Evolutionary conservation across 2,888 invertebrate genomes (phyloP), one percentile per base, ranked within the genome.

Genomic region (Lasioglossum zephyrum): DNA sequence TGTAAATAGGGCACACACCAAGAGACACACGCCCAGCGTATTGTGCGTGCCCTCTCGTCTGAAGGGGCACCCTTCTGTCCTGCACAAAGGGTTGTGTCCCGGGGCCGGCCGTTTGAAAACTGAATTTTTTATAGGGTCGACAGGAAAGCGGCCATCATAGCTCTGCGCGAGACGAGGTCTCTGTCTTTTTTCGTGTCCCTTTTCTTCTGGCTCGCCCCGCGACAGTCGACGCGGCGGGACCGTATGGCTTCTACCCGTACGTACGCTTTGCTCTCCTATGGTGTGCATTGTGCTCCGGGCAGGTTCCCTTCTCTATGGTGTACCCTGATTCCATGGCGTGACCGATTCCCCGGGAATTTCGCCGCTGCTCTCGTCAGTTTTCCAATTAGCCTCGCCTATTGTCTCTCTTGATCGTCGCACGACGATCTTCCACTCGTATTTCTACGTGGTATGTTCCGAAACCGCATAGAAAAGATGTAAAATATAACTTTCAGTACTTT

Each of bases 11-110:
- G 94, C 93, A 94, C 94, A 91, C 93, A 92, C 93, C 91, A 93
- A 93, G 94, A 93, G 94, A 95, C 95, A 95, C 94, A 95, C 95
- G 94, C 95, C 95, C 95, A 93, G 87, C 91, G 74, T 89, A 93
- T 95, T 95, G 94, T 95, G 90, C 89, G 89, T 91, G 87, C 92
- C 91, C 92, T 92, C 91, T 92, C 91, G 88, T 81, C 82, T 82
- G 79, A 87, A 89, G 89, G 92, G 92, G 93, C 93, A 92, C 95
- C 94, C 94, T 94, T 94, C 93, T 91, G 90, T 90, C 91, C 90
- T 86, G 82, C 81, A 85, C 84, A 94, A 95, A 94, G 94, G 94
- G 93, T 94, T 94, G 92, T 89, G 53, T 53, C 91, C 89, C 83
- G 83, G 89, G 86, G 82, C 88, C 88, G 81, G 86, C 84, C 89